phyloP scores from a whole-genome alignment of 2,888 invertebrate genomes.

The Drosophila longiperda region DNA sequence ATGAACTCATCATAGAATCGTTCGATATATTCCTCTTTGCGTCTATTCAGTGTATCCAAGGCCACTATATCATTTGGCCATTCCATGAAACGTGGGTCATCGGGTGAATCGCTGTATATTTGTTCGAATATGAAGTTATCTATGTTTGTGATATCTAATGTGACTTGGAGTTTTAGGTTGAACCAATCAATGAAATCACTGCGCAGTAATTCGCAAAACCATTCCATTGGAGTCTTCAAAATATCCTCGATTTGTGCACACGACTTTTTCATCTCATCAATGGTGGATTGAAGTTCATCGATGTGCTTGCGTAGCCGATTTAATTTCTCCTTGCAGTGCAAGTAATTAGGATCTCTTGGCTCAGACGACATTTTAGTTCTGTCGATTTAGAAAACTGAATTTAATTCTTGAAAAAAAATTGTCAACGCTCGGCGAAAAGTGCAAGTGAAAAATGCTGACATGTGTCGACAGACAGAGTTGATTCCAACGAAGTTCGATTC shows the following conservation, averaged over 20 bases:
- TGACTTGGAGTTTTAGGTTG: background rate
- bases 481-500: no score
- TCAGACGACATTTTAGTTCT: no score
- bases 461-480: no score
- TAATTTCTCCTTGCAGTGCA: background rate
- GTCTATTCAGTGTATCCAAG: no score
- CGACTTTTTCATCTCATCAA: accelerated
- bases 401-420: no score
- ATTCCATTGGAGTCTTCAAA: background rate
- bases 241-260: background rate
- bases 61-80: accelerated
- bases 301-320: accelerated
- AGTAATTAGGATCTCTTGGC: no score
- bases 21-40: no score
- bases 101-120: background rate
- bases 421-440: no score
- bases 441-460: no score
- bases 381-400: no score
- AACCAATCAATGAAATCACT: background rate
- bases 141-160: background rate
- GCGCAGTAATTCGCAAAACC: background rate
- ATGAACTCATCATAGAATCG: no score
- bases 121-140: background rate
- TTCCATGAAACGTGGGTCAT: no score
- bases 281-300: background rate